Percentiles rank a stretch among this genome's conserved stretches.
phyloP scores from a whole-genome alignment of 2,797 vertebrate species.

The Euthynnus affinis region DNA sequence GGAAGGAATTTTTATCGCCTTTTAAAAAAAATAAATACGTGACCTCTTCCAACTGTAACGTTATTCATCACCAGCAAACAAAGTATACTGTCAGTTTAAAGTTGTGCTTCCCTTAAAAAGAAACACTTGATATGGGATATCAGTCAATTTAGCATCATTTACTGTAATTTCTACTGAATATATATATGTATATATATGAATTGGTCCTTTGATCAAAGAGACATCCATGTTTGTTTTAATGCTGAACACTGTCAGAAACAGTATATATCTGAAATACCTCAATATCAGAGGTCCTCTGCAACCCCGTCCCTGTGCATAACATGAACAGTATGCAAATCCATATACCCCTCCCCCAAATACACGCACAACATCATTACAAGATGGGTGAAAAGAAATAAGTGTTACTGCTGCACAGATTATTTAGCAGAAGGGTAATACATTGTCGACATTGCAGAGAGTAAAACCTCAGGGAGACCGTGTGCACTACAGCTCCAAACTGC shows the following conservation, averaged over 20 bases:
- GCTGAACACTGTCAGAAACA: slow-evolving; percentile 71
- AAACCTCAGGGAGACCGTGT: slow-evolving; percentile 19
- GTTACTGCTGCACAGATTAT: slow-evolving; percentile 37
- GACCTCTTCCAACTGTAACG: slow-evolving; percentile 61
- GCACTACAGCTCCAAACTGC: slow-evolving; percentile 12
- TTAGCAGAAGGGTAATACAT: slow-evolving; percentile 46
- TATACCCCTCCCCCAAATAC: slow-evolving; percentile 54
- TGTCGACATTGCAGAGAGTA: slow-evolving; percentile 23
- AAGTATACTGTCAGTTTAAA: slow-evolving; percentile 60
- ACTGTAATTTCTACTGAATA: slow-evolving; percentile 44
- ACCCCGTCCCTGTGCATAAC: slow-evolving; percentile 56
- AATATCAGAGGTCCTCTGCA: slow-evolving; percentile 57
- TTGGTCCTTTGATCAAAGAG: slow-evolving; percentile 58
- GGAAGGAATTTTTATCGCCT: slow-evolving; percentile 65
- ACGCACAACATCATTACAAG: slow-evolving; percentile 62
- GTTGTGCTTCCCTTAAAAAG: slow-evolving; percentile 72
- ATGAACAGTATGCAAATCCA: slow-evolving; percentile 55
- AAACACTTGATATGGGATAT: slow-evolving; percentile 53
- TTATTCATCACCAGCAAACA: slow-evolving; percentile 53
- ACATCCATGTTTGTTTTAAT: slow-evolving; percentile 58
- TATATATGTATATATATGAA: slow-evolving; percentile 31
- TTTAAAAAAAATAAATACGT: slow-evolving; percentile 67
- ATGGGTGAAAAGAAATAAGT: slow-evolving; percentile 43
- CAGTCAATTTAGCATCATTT: slow-evolving; percentile 62
- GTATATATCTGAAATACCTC: slow-evolving; percentile 59